These are phyloP conservation scores for Diadema setosum DNA, from an alignment of 35 echinoderm and acorn worm genomes.

Conservation along the genomic window DNA sequence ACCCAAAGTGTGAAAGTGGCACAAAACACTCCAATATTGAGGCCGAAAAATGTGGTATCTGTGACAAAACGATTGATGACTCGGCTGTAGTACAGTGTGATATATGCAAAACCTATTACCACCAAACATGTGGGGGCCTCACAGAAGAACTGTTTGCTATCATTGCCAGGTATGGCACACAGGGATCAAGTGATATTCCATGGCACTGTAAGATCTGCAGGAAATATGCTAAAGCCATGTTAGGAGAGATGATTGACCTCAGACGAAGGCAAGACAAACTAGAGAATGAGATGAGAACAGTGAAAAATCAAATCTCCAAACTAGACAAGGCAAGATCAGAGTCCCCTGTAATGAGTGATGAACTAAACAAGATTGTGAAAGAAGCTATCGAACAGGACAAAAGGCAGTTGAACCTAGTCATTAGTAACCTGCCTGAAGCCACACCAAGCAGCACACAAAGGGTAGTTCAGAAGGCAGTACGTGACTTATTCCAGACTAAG, in stretches of 20 bases:
- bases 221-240: background rate
- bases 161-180: background rate
- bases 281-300: background rate
- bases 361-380: background rate
- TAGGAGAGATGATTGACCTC: background rate
- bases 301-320: background rate
- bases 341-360: background rate
- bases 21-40: background rate
- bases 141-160: background rate
- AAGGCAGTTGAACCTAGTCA: background rate
- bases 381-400: background rate
- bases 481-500: background rate
- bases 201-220: constrained; percentile 2
- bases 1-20: background rate
- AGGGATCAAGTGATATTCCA: background rate
- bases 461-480: background rate
- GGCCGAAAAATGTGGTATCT: background rate
- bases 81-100: background rate
- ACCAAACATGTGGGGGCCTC: background rate
- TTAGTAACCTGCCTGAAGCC: background rate
- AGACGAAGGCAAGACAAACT: background rate
- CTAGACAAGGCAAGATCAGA: background rate
- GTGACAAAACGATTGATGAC: background rate
- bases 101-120: background rate
- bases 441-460: background rate